phyloP scores from a whole-genome alignment of 2,113 vertebrate species.

The Sinocyclocheilus grahami region DNA sequence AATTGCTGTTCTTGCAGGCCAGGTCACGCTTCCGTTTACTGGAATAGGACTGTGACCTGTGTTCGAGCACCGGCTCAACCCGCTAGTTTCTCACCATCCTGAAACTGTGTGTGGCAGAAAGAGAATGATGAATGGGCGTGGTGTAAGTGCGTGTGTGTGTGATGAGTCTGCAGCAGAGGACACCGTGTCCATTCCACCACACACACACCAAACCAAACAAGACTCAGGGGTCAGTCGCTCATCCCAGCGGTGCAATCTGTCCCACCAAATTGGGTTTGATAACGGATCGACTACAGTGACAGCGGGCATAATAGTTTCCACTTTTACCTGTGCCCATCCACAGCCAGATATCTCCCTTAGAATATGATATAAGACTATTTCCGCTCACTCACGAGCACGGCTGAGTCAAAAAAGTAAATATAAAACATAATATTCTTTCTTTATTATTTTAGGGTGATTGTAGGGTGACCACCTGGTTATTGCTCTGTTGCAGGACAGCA shows the following conservation, averaged over 20 bases:
- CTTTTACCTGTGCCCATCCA: conserved; percentile 24
- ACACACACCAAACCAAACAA: conserved; percentile 35
- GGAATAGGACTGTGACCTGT: conserved; percentile 23
- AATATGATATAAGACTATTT: conserved; percentile 5
- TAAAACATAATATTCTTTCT: background rate
- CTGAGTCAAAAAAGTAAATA: background rate
- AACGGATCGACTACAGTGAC: conserved; percentile 43
- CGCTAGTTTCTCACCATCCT: conserved; percentile 7
- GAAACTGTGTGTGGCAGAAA: background rate
- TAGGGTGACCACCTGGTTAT: too few relatives aligned
- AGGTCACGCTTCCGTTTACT: conserved; percentile 41
- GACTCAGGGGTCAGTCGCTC: conserved; percentile 36
- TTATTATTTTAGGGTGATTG: background rate
- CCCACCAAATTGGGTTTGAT: conserved; percentile 55
- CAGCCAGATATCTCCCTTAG: conserved; percentile 12
- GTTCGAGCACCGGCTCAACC: background rate
- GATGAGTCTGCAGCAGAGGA: conserved; percentile 38
- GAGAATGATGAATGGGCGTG: conserved; percentile 51
- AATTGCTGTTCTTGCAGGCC: conserved; percentile 39
- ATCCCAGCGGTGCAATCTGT: conserved; percentile 45
- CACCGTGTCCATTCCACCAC: background rate
- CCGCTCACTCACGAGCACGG: background rate
- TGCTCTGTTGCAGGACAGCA: too few relatives aligned
- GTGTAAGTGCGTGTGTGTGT: conserved; percentile 25
- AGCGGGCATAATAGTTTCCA: conserved; percentile 28